These are phyloP conservation scores for Zenarchopterus dispar DNA, from an alignment of 2,797 vertebrate species.

Conservation along the genomic window DNA sequence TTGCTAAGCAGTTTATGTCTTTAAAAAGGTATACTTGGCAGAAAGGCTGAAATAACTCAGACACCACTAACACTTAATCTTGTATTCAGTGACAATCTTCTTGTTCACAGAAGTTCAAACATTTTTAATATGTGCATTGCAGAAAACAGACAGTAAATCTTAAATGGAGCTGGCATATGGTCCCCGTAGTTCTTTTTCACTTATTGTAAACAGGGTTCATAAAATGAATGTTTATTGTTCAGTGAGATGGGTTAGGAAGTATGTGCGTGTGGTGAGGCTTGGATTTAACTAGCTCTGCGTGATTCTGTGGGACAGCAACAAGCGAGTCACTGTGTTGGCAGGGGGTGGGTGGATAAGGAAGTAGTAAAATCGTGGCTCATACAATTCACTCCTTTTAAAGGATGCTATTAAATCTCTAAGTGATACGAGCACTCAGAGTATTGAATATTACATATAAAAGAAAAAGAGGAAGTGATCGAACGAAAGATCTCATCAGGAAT, in stretches of 20 bases:
- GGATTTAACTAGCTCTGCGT: conserved; percentile 33
- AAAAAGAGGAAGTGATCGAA: conserved; percentile 8
- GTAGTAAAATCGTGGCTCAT: conserved; percentile 55
- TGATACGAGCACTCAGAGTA: conserved; percentile 26
- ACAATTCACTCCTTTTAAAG: conserved; percentile 47
- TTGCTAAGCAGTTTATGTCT: too few species aligned
- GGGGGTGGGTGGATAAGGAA: conserved; percentile 43
- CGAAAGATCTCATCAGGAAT: not conserved
- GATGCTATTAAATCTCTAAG: conserved; percentile 37
- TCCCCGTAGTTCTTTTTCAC: conserved; percentile 13
- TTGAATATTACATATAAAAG: conserved; percentile 30
- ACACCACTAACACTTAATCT: conserved; percentile 13
- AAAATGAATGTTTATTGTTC: conserved; percentile 52
- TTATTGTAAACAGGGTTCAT: conserved; percentile 32
- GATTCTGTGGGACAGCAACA: conserved; percentile 45
- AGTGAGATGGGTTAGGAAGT: conserved; percentile 18
- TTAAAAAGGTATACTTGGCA: conserved; percentile 9
- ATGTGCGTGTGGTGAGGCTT: conserved; percentile 11
- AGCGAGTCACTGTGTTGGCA: conserved; percentile 32
- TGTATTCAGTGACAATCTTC: not conserved
- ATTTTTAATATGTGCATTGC: conserved; percentile 11
- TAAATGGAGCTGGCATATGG: too few species aligned
- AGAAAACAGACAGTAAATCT: conserved; percentile 1
- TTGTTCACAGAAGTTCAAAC: not conserved
- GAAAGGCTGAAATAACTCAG: conserved; percentile 15